Base-by-base conservation (phyloP, 2,888 invertebrate genomes). In the Caenorhabditis afra region DNA sequence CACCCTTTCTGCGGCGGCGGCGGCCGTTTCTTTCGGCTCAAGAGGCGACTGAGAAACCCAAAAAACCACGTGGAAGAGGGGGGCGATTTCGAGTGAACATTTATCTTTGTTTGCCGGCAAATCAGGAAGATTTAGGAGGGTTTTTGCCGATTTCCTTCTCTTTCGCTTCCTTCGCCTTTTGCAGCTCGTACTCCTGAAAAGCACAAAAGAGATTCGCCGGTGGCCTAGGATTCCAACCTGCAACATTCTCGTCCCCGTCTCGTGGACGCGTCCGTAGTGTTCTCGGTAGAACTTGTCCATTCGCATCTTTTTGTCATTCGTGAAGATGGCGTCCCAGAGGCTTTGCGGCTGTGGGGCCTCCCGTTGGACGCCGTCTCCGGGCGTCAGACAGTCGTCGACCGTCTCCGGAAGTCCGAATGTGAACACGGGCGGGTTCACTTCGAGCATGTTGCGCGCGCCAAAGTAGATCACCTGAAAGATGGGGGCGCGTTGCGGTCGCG, bases 241-340 rank as follows among this genome's bases (percentile, higher is more conserved):
- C 52, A 64, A 35, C 53, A 47, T 58, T 18, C 64, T 65, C 23
- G 29, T 14, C 3, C 45, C 58, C 10, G 44, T 29, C 14, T 50
- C 65, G 49, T 67, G 55, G 53, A 78, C 71, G 16, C 67, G 47
- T 45, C 78, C 78, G 57, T 78, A 78, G 62, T 78, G 78, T 23
- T 55, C 55, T 12, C 53, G 20, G 41, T 78, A 78, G 41, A 78
- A 78, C 23, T 23, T 55, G 10, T 73, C 41, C 78, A 78, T 78
- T 53, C 35, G 49, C 23, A 78, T 37, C 20, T 62, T 67, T 18
- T 55, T 57, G 29, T 78, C 78, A 39, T 78, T 67, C n/a, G 57
- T 23, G 18, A 78, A 78, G 35, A 78, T 53, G 23, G 78, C 78
- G 49, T 78, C 66, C 78, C 78, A 78, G 12, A 78, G 55, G 3